A percentile compares a stretch with the other conserved stretches of the same genome.
Evolutionary conservation across 2,113 vertebrate genomes (phyloP).

Genomic region (Scophthalmus maximus): DNA sequence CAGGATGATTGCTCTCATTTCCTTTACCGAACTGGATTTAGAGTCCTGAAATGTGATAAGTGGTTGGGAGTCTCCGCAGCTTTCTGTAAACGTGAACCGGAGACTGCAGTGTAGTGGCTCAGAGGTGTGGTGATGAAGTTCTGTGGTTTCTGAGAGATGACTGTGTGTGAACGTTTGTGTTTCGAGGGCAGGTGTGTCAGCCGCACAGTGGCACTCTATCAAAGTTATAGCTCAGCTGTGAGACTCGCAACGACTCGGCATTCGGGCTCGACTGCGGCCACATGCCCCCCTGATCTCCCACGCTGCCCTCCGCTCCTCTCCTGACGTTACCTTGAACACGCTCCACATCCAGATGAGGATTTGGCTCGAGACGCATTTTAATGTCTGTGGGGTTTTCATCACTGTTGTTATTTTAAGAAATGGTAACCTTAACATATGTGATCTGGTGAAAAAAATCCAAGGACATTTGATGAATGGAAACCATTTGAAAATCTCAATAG

Average conservation of each 20-base stretch:
- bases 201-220: slow-evolving; percentile 49
- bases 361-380: slow-evolving; percentile 2
- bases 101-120: slow-evolving; percentile 26
- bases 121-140: slow-evolving; percentile 47
- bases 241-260: slow-evolving; percentile 42
- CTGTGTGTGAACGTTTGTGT: slow-evolving; percentile 27
- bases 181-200: slow-evolving; percentile 39
- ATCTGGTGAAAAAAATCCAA: slow-evolving; percentile 19
- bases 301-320: slow-evolving; percentile 43
- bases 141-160: slow-evolving; percentile 27
- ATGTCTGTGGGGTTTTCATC: slow-evolving; percentile 20
- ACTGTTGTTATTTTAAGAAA: neutral
- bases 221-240: slow-evolving; percentile 70
- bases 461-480: neutral
- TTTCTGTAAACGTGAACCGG: too few relatives aligned
- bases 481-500: neutral
- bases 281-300: slow-evolving; percentile 45
- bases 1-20: slow-evolving; percentile 49
- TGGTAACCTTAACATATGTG: too few relatives aligned
- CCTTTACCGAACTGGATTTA: slow-evolving; percentile 65
- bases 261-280: slow-evolving; percentile 29
- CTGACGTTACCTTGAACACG: slow-evolving; percentile 24
- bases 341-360: slow-evolving; percentile 43
- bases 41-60: slow-evolving; percentile 54
- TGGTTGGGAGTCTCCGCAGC: slow-evolving; percentile 15